A percentile compares a stretch with the other conserved stretches of the same genome.
Evolutionary conservation across 2,888 invertebrate genomes (phyloP).

Genomic region (Proisotoma minuta): DNA sequence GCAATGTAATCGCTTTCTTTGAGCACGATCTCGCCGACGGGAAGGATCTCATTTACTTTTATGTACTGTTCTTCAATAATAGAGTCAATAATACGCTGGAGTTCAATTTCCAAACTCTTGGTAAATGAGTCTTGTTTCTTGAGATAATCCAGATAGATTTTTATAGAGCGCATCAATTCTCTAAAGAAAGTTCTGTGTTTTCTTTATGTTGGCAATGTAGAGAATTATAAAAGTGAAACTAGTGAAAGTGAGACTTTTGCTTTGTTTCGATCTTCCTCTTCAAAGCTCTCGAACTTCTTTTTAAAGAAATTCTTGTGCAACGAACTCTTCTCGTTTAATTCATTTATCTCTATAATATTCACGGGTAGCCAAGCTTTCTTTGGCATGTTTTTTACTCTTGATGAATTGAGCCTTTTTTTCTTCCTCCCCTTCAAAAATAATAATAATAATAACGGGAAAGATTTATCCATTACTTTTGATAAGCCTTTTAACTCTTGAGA

Average conservation of each 20-base stretch:
- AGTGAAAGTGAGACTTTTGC: constrained; percentile 18
- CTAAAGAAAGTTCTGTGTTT: constrained; percentile 12
- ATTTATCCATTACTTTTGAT: not conserved
- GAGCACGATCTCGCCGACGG: no score
- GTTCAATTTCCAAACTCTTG: constrained; percentile 34
- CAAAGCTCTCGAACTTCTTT: constrained; percentile 35
- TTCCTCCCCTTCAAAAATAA: constrained; percentile 23
- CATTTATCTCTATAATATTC: constrained; percentile 39
- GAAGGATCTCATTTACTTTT: constrained; percentile 33
- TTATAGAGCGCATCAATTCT: constrained; percentile 38
- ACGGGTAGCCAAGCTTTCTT: constrained; percentile 41
- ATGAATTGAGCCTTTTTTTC: constrained; percentile 28
- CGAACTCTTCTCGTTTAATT: constrained; percentile 43
- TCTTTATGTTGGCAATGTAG: no score
- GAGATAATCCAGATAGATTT: constrained; percentile 42
- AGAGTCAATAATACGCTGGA: constrained; percentile 41
- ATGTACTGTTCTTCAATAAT: constrained; percentile 45
- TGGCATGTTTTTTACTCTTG: constrained; percentile 30
- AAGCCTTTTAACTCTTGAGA: constrained; percentile 12
- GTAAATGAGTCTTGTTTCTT: constrained; percentile 34
- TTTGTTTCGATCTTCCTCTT: constrained; percentile 35
- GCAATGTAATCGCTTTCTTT: constrained; percentile 37
- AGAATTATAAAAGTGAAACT: not conserved
- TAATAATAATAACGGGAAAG: constrained; percentile 5
- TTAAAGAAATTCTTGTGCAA: constrained; percentile 40